Evolutionary conservation across 2,113 vertebrate genomes (phyloP).

Genomic region (Microcebus lehilahytsara): DNA sequence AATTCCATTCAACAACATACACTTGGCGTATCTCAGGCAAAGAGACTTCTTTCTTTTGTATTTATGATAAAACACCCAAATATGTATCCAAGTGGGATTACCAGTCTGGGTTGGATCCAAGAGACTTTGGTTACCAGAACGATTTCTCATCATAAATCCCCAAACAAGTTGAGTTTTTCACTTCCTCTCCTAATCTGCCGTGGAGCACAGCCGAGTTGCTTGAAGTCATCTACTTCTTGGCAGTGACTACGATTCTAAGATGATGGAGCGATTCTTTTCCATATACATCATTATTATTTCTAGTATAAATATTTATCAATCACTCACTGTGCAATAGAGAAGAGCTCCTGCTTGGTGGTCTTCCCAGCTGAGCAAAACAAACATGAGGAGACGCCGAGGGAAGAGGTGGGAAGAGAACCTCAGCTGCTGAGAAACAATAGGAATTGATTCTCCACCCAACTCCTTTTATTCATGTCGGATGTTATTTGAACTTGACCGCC

Average conservation of each 20-base stretch:
- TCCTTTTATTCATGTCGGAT: neutral
- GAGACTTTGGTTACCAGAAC: slow-evolving; percentile 71
- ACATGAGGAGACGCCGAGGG: neutral
- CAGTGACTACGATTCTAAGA: slow-evolving; percentile 63
- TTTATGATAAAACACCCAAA: slow-evolving; percentile 80
- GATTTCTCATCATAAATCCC: slow-evolving; percentile 80
- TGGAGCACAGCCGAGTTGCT: slow-evolving; percentile 73
- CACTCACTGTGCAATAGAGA: slow-evolving; percentile 74
- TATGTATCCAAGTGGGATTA: slow-evolving; percentile 79
- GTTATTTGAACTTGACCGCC: neutral
- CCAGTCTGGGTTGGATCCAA: slow-evolving; percentile 74
- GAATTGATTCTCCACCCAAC: neutral
- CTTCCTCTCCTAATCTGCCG: slow-evolving; percentile 77
- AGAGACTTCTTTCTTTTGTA: slow-evolving; percentile 53
- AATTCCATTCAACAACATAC: slow-evolving; percentile 63
- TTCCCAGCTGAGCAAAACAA: slow-evolving; percentile 75
- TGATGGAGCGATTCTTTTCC: slow-evolving; percentile 79
- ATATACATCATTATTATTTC: slow-evolving; percentile 80
- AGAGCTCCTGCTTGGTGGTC: slow-evolving; percentile 74
- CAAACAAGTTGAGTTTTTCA: slow-evolving; percentile 77
- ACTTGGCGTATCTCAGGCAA: slow-evolving; percentile 56
- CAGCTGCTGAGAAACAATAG: slow-evolving; percentile 60
- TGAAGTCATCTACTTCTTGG: slow-evolving; percentile 75
- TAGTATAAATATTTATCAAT: slow-evolving; percentile 79
- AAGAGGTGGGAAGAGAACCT: slow-evolving; percentile 52